phyloP scores from a whole-genome alignment of 2,888 invertebrate genomes.

The Rhyacophila evoluta region DNA sequence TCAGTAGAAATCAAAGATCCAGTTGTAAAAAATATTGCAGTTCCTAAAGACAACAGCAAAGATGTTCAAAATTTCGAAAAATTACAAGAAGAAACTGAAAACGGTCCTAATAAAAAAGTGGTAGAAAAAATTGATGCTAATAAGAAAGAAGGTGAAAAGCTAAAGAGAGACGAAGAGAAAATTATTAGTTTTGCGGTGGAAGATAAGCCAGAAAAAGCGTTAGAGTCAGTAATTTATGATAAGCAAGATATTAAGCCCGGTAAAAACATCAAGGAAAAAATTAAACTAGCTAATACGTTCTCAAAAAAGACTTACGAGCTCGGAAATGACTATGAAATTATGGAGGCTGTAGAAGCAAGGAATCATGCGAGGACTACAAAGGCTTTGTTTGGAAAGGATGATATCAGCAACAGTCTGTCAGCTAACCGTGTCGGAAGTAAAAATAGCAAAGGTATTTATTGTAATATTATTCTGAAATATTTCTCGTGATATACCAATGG shows the following conservation, averaged over 20 bases:
- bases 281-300: conserved; percentile 68
- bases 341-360: conserved; percentile 73
- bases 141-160: conserved; percentile 58
- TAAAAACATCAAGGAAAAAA: conserved; percentile 69
- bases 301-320: conserved; percentile 67
- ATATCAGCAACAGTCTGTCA: conserved; percentile 72
- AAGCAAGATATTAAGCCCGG: conserved; percentile 61
- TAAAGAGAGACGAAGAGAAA: conserved; percentile 71
- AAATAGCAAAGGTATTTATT: conserved; percentile 60
- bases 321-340: conserved; percentile 70
- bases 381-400: conserved; percentile 64
- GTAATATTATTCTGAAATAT: not conserved
- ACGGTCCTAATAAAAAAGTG: conserved; percentile 55
- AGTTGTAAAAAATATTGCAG: conserved; percentile 59
- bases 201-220: conserved; percentile 66
- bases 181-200: conserved; percentile 68
- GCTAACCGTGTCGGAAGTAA: conserved; percentile 73
- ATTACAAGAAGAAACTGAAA: conserved; percentile 57
- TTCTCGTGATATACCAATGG: too few relatives aligned
- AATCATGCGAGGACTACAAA: conserved; percentile 66
- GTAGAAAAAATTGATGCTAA: conserved; percentile 57
- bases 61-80: conserved; percentile 43
- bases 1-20: conserved; percentile 62
- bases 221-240: conserved; percentile 58
- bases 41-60: conserved; percentile 42